A percentile compares a stretch with the other conserved stretches of the same genome.
phyloP scores from a whole-genome alignment of 2,797 vertebrate genomes.

The Merluccius polli region DNA sequence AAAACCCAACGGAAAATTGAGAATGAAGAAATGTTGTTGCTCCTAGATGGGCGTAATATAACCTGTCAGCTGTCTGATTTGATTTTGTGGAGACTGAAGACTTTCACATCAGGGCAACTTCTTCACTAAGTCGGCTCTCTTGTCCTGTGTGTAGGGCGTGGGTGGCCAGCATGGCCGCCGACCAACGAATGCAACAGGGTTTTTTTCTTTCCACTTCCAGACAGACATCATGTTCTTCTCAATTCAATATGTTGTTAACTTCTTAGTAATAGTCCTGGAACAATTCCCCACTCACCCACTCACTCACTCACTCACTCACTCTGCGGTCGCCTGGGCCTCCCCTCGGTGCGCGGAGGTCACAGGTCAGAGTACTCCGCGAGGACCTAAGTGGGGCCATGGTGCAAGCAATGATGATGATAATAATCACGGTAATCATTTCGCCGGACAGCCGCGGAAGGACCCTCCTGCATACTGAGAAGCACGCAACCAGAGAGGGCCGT shows the following conservation, averaged over 20 bases:
- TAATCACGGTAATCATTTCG: not conserved
- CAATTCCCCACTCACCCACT: constrained; percentile 9
- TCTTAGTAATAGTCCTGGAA: constrained; percentile 27
- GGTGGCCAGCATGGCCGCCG: constrained; percentile 46
- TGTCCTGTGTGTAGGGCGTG: constrained; percentile 35
- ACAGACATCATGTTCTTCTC: constrained; percentile 36
- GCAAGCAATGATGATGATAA: constrained; percentile 24
- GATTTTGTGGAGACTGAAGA: constrained; percentile 32
- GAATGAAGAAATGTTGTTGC: constrained; percentile 25
- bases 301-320: not conserved
- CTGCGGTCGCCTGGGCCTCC: no score
- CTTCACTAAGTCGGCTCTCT: constrained; percentile 29
- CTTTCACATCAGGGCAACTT: constrained; percentile 34
- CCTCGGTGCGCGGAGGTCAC: not conserved
- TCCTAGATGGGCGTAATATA: constrained; percentile 25
- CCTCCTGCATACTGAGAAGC: not conserved
- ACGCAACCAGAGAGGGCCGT: not conserved
- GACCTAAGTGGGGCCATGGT: constrained; percentile 9
- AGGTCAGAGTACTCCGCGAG: not conserved
- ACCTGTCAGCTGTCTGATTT: constrained; percentile 30
- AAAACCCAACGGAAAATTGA: constrained; percentile 33
- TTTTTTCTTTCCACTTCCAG: constrained; percentile 22
- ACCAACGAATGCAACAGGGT: constrained; percentile 13
- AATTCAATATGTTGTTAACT: constrained; percentile 29
- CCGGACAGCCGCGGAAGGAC: not conserved